Evolutionary conservation across 2,888 invertebrate species (phyloP).

Genomic region (Pycnomerus fuliginosus): DNA sequence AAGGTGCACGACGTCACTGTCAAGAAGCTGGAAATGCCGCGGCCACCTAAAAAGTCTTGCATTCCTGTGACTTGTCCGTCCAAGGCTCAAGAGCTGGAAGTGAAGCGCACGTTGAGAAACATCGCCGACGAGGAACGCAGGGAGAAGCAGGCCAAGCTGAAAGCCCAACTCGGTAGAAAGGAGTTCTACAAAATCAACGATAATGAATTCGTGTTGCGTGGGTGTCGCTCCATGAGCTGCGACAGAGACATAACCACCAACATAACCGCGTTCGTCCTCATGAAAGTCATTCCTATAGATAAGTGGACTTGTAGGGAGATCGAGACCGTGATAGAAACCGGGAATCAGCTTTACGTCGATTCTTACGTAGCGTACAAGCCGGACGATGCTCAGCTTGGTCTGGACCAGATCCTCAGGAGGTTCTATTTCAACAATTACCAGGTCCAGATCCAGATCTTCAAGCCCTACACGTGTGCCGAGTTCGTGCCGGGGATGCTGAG

Average conservation of each 20-base stretch:
- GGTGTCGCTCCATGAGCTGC: slow-evolving; percentile 36
- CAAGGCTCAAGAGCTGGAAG: slow-evolving; percentile 22
- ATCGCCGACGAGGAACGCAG: slow-evolving; percentile 39
- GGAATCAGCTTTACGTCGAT: slow-evolving; percentile 62
- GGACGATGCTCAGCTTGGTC: slow-evolving; percentile 47
- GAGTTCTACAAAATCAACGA: slow-evolving; percentile 38
- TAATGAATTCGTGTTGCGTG: slow-evolving; percentile 54
- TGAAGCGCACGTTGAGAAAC: slow-evolving; percentile 33
- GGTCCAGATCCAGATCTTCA: slow-evolving; percentile 41
- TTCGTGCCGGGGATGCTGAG: slow-evolving; percentile 34
- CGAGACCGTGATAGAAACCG: slow-evolving; percentile 59
- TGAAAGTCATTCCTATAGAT: slow-evolving; percentile 56
- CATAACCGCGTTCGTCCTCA: slow-evolving; percentile 59
- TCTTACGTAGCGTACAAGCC: slow-evolving; percentile 60
- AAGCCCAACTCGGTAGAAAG: slow-evolving; percentile 47
- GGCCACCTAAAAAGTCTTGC: slow-evolving; percentile 18
- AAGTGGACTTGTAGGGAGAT: slow-evolving; percentile 58
- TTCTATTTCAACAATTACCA: slow-evolving; percentile 57
- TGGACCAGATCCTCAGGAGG: slow-evolving; percentile 53
- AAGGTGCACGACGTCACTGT: slow-evolving; percentile 4
- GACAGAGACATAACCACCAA: slow-evolving; percentile 53
- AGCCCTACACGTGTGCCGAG: slow-evolving; percentile 40
- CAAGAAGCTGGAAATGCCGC: slow-evolving; percentile 24
- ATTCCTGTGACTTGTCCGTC: slow-evolving; percentile 28
- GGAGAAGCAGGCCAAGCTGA: slow-evolving; percentile 41